Evolutionary conservation across 2,888 invertebrate species (phyloP).

Genomic region (Sarcophaga rosellei): DNA sequence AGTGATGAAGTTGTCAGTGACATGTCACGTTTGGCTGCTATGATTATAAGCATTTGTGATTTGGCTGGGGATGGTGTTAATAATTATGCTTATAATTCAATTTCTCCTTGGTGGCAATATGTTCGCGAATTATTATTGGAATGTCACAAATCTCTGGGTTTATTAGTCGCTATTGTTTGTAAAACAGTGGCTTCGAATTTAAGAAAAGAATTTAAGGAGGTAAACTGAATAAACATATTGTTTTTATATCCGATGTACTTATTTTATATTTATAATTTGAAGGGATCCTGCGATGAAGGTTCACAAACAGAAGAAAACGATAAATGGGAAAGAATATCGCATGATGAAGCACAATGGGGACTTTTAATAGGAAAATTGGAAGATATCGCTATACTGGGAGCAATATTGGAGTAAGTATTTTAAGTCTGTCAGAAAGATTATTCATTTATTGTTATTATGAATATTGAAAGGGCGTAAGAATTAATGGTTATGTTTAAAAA

Average conservation of each 20-base stretch:
- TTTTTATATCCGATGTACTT: not conserved
- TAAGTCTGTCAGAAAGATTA: no score
- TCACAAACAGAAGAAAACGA: conserved; percentile 81
- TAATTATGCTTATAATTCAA: conserved; percentile 84
- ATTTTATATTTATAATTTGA: conserved; percentile 69
- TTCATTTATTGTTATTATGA: no score
- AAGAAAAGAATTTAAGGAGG: conserved; percentile 75
- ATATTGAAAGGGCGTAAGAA: no score
- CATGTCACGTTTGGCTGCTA: conserved; percentile 86
- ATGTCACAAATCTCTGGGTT: conserved; percentile 88
- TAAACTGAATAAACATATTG: conserved; percentile 53
- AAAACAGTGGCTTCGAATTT: conserved; percentile 85
- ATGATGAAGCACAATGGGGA: conserved; percentile 94
- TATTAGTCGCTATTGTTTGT: conserved; percentile 92
- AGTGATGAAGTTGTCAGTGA: conserved; percentile 82
- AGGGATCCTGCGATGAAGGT: conserved; percentile 80
- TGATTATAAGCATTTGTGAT: conserved; percentile 86
- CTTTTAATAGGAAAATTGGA: conserved; percentile 93
- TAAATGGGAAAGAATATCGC: conserved; percentile 91
- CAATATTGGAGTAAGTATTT: conserved; percentile 83
- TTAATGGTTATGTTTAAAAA: no score
- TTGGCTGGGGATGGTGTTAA: conserved; percentile 85
- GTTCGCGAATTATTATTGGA: conserved; percentile 88
- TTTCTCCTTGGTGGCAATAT: conserved; percentile 91
- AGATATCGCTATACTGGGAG: conserved; percentile 90